These are phyloP conservation scores for Ornithoptera alexandrae DNA, from an alignment of 2,888 invertebrate genomes.

Conservation along the genomic window DNA sequence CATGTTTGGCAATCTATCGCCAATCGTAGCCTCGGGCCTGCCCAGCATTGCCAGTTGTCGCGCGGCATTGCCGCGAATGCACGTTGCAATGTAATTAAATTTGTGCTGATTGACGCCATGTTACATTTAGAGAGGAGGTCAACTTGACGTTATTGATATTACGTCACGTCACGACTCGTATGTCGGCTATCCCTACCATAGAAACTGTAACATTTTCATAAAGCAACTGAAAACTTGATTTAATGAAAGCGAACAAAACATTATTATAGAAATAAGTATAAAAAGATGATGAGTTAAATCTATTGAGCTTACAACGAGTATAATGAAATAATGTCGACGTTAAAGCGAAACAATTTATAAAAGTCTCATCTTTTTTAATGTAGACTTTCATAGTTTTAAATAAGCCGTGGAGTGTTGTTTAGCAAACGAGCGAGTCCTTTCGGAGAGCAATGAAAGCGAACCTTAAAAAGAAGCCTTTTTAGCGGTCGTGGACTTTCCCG, in stretches of 20 bases:
- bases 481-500: constrained; percentile 32
- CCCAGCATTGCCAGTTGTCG: constrained; percentile 10
- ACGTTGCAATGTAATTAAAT: constrained; percentile 27
- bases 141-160: constrained; percentile 17
- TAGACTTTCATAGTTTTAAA: constrained; percentile 20
- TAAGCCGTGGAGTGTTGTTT: constrained; percentile 22
- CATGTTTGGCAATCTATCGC: constrained; percentile 20
- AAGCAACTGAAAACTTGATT: neutral
- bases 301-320: neutral
- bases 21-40: constrained; percentile 20
- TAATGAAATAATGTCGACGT: neutral
- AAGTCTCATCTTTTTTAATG: constrained; percentile 22
- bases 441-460: constrained; percentile 14
- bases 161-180: neutral
- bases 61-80: constrained; percentile 7
- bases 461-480: constrained; percentile 23
- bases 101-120: constrained; percentile 27
- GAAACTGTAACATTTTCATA: neutral
- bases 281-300: neutral
- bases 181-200: neutral
- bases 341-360: constrained; percentile 4
- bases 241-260: neutral
- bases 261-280: neutral
- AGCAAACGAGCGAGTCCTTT: constrained; percentile 21
- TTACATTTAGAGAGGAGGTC: constrained; percentile 20